phyloP scores from a whole-genome alignment of 2,797 vertebrate species.

The Odontamblyopus rebecca region DNA sequence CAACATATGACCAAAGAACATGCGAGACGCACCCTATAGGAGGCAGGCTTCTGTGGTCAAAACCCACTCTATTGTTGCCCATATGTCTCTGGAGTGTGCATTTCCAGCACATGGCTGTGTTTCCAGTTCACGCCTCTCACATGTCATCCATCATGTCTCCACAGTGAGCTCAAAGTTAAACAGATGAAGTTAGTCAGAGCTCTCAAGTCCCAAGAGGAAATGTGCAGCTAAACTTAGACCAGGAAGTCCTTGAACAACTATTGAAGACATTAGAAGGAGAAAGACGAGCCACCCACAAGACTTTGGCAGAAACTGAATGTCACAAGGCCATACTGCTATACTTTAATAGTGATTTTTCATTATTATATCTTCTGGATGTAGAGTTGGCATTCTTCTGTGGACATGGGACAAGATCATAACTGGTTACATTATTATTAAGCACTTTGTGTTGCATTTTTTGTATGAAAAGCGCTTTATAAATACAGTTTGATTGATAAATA shows the following conservation, averaged over 20 bases:
- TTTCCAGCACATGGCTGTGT: constrained; percentile 20
- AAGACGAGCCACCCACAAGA: neutral
- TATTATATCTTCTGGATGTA: neutral
- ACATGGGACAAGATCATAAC: neutral
- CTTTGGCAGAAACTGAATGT: neutral
- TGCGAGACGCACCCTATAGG: neutral
- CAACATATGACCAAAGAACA: too few species aligned
- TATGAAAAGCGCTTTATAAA: too few species aligned
- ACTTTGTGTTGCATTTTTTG: too few species aligned
- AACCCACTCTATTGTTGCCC: neutral
- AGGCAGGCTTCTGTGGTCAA: neutral
- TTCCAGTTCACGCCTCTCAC: constrained; percentile 29
- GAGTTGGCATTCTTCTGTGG: neutral
- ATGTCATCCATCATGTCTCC: constrained; percentile 27
- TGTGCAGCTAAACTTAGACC: constrained; percentile 23
- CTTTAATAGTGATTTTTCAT: too few species aligned
- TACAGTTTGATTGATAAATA: too few species aligned
- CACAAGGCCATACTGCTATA: too few species aligned
- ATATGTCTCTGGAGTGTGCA: neutral
- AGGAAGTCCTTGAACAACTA: constrained; percentile 30
- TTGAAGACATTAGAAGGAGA: constrained; percentile 3
- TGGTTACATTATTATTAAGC: too few species aligned
- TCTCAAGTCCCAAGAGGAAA: constrained; percentile 18
- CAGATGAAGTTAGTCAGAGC: constrained; percentile 27
- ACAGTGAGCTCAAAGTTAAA: constrained; percentile 42